Evolutionary conservation across 1,140 invertebrate species (phyloP).

Genomic region (Hetaerina americana): DNA sequence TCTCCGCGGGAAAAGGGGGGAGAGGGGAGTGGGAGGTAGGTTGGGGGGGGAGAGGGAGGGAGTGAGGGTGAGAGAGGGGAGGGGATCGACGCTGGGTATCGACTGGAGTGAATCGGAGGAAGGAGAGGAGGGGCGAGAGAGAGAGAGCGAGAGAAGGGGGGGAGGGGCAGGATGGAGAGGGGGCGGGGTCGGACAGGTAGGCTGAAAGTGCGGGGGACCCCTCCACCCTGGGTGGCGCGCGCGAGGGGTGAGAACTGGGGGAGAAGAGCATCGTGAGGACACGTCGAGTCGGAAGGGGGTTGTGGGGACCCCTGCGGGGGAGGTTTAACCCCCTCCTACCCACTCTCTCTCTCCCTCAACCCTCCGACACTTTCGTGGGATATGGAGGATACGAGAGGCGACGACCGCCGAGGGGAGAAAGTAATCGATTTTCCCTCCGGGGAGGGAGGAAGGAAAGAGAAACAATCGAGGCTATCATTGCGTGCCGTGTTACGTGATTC

Average conservation of each 20-base stretch:
- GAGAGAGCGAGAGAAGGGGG: background rate
- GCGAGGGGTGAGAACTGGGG: background rate
- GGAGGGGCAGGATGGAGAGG: background rate
- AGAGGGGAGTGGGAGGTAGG: background rate
- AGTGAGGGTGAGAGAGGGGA: background rate
- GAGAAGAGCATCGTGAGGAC: background rate
- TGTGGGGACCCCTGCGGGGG: too few species aligned
- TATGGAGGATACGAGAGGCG: background rate
- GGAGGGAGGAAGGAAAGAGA: too few species aligned
- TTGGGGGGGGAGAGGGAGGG: background rate
- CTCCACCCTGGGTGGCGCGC: background rate
- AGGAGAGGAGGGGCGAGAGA: background rate
- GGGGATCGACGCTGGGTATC: background rate
- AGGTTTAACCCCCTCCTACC: too few species aligned
- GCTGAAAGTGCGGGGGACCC: background rate
- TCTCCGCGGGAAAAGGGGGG: too few species aligned
- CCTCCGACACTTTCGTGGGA: too few species aligned
- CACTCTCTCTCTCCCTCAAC: too few species aligned
- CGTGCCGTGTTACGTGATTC: too few species aligned
- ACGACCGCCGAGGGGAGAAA: too few species aligned
- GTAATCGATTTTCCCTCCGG: background rate
- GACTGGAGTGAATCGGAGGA: background rate
- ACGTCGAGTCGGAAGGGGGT: background rate
- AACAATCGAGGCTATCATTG: too few species aligned
- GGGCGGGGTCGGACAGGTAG: background rate